Evolutionary conservation across 2,888 invertebrate genomes (phyloP), one percentile per base, ranked within the genome.

Genomic region (Limnephilus marmoratus): DNA sequence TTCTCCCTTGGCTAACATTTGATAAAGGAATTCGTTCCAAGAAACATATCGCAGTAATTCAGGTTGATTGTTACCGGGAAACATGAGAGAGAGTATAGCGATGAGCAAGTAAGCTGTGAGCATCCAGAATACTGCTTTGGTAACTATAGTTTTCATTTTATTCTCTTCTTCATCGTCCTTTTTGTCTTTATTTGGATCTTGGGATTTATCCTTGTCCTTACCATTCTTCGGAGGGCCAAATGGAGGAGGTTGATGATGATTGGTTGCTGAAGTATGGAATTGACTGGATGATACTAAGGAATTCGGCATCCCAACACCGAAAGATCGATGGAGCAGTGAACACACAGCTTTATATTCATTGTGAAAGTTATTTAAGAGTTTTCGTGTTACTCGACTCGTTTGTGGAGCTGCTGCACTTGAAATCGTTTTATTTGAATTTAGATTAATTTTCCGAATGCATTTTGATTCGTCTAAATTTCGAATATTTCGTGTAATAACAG

Each of bases 11-110:
- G 98, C 97, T 91, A 99, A 95, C 98, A 99, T 98, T 93, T 99
- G 98, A 95, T 99, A 98, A 0, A 99, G 97, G 96, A 99, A 99
- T 95, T 99, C 99, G 95, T 99, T 99, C 99, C 99, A 99, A 0
- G 99, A 98, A 2, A 99, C 98, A 95, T 98, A 98, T 53, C 98
- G 96, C n/a, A 94, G 94, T 95, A 98, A 97, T 96, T 98, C 98
- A 94, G 97, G 98, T 94, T 98, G 97, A 94, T 96, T 96, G 92
- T 97, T 97, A 95, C 97, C 97, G 0, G 98, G 97, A 93, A 98
- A 97, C 91, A 98, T 95, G 82, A 98, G 95, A 0, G 98, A 97
- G 93, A 98, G 96, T 91, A 97, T 96, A n/a, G 97, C 97, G 45
- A 98, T 97, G 68, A 98, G 96, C 95, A 98, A 97, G 94, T 97